A percentile compares a stretch with the other conserved stretches of the same genome.
phyloP scores from a whole-genome alignment of 1,140 invertebrate genomes.

The Drosophila sechellia region DNA sequence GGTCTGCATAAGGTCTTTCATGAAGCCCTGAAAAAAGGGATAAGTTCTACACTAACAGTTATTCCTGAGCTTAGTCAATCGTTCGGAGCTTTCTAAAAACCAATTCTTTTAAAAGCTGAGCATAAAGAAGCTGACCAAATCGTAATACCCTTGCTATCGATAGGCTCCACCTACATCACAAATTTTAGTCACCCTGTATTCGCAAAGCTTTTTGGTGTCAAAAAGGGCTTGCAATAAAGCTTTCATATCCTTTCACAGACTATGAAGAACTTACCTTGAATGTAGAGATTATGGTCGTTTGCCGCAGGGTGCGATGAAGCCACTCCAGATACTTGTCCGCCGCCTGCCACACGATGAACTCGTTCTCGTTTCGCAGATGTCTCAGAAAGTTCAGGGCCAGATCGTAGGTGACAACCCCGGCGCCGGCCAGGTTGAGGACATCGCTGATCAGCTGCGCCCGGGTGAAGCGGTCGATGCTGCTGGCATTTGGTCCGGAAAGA shows the following conservation, averaged over 20 bases:
- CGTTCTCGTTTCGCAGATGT: background rate
- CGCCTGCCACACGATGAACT: slow-evolving; percentile 11
- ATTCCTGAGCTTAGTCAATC: background rate
- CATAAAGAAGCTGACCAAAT: background rate
- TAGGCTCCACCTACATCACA: background rate
- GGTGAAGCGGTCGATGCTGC: slow-evolving; percentile 2
- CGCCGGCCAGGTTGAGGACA: slow-evolving; percentile 7
- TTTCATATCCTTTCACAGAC: background rate
- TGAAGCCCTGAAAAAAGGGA: background rate
- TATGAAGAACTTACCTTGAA: background rate
- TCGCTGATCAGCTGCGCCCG: slow-evolving; percentile 9
- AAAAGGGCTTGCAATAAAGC: background rate
- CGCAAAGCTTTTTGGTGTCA: background rate
- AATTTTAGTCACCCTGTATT: too few species aligned
- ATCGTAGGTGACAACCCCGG: slow-evolving; percentile 5
- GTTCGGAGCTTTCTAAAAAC: background rate
- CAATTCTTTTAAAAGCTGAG: background rate
- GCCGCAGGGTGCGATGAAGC: background rate
- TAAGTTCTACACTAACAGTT: background rate
- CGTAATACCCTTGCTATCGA: too few species aligned
- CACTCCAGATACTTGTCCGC: background rate
- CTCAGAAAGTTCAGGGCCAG: slow-evolving; percentile 3
- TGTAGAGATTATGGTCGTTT: background rate
- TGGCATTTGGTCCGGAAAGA: background rate
- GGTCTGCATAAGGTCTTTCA: slow-evolving; percentile 3